Evolutionary conservation across 2,888 invertebrate species (phyloP), one percentile per base, ranked within the genome.

Genomic region (Hecatera dysodea): DNA sequence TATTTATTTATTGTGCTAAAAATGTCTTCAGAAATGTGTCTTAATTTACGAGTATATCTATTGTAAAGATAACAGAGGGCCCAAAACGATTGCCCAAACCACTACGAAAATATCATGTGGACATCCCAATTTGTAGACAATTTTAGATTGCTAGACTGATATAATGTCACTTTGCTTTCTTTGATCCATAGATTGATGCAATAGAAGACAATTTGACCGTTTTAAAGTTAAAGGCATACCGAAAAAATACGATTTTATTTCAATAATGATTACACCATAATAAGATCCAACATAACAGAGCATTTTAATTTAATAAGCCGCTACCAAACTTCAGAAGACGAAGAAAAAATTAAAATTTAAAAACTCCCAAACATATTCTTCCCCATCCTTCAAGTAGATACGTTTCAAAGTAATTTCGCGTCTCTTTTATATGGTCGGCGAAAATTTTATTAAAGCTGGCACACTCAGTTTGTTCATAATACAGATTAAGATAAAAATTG

Each of bases 401-500:
- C 83, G 78, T 83, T 85, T 84, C 70, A 86, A 88, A 90, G 90
- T 90, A 90, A 90, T 91, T 90, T 87, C 82, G 79, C 80, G 72
- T 86, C 83, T 84, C 78, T 78, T 87, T 86, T 87, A 83, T 82
- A 86, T 80, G 83, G 83, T 84, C 74, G 88, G 85, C 90, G 90
- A 89, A 89, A 92, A 89, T 91, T 90, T 91, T 91, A 92, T 91
- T 90, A 92, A 90, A 88, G 68, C 84, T 80, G 84, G 86, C 88
- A 83, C 85, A 90, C 86, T 90, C 87, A 88, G 88, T 90, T 90
- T 88, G 90, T 90, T 93, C 93, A 92, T 93, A 92, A 93, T 92
- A 95, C 91, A 93, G 94, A 95, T 95, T 94, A 93, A 88, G 91
- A 91, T 88, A 91, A 93, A 94, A 95, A 95, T 95, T 94, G 94